phyloP scores from a whole-genome alignment of 2,888 invertebrate genomes.

The Andrena flavipes region DNA sequence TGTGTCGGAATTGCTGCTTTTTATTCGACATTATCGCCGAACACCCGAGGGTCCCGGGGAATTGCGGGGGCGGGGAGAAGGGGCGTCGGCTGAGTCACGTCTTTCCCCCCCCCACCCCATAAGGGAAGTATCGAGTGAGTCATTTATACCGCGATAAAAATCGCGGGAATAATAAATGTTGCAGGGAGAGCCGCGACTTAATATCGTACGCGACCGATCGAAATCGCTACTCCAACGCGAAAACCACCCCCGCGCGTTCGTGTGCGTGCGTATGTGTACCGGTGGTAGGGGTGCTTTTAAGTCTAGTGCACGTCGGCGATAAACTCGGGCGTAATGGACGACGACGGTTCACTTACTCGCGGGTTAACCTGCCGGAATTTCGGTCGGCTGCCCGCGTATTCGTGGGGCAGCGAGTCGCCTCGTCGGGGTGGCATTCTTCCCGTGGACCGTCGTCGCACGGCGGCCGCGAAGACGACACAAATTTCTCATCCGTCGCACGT shows the following conservation, averaged over 20 bases:
- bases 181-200: not conserved
- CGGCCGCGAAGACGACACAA: conserved; percentile 31
- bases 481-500: conserved; percentile 62
- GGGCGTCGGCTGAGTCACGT: conserved; percentile 47
- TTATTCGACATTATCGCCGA: conserved; percentile 43
- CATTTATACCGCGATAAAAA: conserved; percentile 65
- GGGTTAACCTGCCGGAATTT: not conserved
- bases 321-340: not conserved
- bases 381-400: not conserved
- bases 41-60: conserved; percentile 21
- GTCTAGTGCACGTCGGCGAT: not conserved
- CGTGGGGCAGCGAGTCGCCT: not conserved
- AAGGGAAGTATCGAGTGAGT: conserved; percentile 55
- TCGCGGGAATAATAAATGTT: conserved; percentile 55
- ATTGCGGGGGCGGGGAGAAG: conserved; percentile 42
- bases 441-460: not conserved
- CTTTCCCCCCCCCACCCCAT: not conserved
- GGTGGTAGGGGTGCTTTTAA: not conserved
- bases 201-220: conserved; percentile 20
- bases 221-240: conserved; percentile 8
- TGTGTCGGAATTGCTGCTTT: conserved; percentile 22
- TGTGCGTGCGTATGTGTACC: too few relatives aligned
- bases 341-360: not conserved
- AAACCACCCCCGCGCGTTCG: not conserved
- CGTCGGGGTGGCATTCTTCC: conserved; percentile 17